Conservation (phyloP, 1,140 invertebrate genomes). For the Eupristina koningsbergeri region DNA sequence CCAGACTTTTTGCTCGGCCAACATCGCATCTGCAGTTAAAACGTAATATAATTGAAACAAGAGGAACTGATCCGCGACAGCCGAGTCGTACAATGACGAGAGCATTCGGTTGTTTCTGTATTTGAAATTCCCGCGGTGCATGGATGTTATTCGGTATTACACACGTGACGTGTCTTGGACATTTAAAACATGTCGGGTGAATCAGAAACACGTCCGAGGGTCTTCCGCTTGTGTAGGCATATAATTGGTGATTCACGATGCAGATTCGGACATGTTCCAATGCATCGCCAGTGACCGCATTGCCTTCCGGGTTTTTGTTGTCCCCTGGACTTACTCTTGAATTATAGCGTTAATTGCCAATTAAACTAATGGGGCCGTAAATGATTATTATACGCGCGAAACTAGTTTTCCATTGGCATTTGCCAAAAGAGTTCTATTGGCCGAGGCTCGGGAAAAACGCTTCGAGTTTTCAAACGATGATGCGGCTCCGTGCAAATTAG, state of each 20-base stretch:
- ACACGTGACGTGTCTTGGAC: conserved; percentile 14
- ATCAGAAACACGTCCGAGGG: conserved; percentile 34
- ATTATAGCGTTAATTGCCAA: conserved; percentile 45
- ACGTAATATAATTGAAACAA: no score
- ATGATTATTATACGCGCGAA: conserved; percentile 22
- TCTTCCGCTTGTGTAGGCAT: conserved; percentile 8
- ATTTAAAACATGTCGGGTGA: neutral
- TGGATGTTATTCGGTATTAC: neutral
- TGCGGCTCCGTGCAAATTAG: no score
- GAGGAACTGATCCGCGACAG: no score
- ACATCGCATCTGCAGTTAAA: neutral
- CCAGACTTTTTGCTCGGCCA: neutral
- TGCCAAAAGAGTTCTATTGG: neutral
- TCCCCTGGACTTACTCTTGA: neutral
- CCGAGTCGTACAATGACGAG: neutral
- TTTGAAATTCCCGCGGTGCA: conserved; percentile 34
- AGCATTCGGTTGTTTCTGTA: conserved; percentile 28
- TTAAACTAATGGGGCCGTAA: conserved; percentile 35
- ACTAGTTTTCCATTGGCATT: conserved; percentile 18
- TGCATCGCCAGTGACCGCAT: neutral
- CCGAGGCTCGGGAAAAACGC: no score
- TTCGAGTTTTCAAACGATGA: no score
- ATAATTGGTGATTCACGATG: conserved; percentile 45
- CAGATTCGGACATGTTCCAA: conserved; percentile 40
- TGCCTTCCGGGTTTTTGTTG: conserved; percentile 47